Base-by-base conservation (phyloP, 2,797 vertebrate species). In the Leuciscus waleckii region DNA sequence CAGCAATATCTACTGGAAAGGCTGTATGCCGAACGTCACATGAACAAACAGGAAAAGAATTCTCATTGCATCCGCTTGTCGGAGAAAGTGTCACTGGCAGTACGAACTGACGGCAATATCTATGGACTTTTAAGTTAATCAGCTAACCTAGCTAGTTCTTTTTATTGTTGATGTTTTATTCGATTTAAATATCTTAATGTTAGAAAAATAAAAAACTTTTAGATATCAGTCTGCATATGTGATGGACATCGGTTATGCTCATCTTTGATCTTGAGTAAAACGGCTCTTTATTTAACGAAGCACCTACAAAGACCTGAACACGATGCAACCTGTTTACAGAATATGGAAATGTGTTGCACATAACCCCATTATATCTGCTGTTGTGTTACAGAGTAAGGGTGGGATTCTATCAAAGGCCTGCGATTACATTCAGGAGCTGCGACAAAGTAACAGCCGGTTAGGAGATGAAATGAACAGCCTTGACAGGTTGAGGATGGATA, bases 401-500 rank as follows among this genome's bases (percentile, higher is more conserved):
- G 98, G 98, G 0, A 98, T 98, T 91, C 93, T 99, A 35, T 99
- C 98, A 90, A 99, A 99, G 92, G 98, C 98, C 67, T 99, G 98
- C 2, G 98, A 99, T 88, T 99, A 98, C 92, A 98, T 99, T 91
- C 98, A 98, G 92, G 98, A 99, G 85, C 95, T 99, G 37, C 92
- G 97, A 69, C 97, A 98, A 92, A 97, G 95, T 90, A 98, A 98
- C 93, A 91, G 94, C 71, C 96, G 97, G 39, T 92, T 98, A 61
- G 96, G 96, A 0, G 97, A 98, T 32, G 97, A 98, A 29, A 93
- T 97, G 63, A 89, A 95, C 88, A 92, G 94, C 2, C 91, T 98
- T 0, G 97, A 99, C 35, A 97, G 97, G 41, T 95, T 99, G 82
- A 93, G 97, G 90, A 93, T 97, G 85, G 97, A 98, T 93, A 98